Conservation (phyloP, 1,140 invertebrate species). For the Scaptomyza hsui region DNA sequence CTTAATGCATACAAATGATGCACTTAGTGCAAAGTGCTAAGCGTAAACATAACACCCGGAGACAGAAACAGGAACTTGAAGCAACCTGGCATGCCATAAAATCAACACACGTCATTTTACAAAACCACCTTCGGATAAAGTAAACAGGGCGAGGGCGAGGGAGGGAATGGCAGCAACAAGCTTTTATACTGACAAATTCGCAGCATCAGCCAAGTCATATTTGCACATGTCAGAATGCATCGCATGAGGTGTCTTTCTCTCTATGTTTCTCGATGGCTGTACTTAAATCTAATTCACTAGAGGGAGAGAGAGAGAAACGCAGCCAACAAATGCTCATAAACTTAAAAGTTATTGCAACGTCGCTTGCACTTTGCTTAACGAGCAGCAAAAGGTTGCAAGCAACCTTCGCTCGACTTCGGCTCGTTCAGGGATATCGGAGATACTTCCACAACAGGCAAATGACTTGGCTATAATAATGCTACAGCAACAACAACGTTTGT, state of each 20-base stretch:
- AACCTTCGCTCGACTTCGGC: neutral
- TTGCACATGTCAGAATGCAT: conserved; percentile 46
- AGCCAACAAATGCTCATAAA: conserved; percentile 55
- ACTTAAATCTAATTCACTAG: conserved; percentile 56
- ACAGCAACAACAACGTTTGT: conserved; percentile 12
- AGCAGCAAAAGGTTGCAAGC: conserved; percentile 38
- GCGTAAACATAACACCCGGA: conserved; percentile 20
- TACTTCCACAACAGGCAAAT: conserved; percentile 8
- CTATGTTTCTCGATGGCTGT: conserved; percentile 5
- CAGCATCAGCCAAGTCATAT: conserved; percentile 43
- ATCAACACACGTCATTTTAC: conserved; percentile 71
- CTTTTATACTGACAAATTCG: conserved; percentile 44
- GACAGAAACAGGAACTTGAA: conserved; percentile 6
- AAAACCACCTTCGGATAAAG: conserved; percentile 14
- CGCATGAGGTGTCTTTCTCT: conserved; percentile 5
- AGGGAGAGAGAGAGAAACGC: conserved; percentile 50
- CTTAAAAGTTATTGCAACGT: conserved; percentile 55
- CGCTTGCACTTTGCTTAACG: conserved; percentile 55
- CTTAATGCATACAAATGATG: conserved; percentile 78
- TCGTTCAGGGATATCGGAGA: conserved; percentile 6
- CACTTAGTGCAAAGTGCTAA: conserved; percentile 69
- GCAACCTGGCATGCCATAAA: conserved; percentile 62
- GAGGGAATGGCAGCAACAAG: neutral
- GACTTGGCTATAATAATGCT: neutral
- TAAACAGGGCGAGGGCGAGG: neutral